Evolutionary conservation across 2,113 vertebrate species (phyloP), one percentile per base, ranked within the genome.

Genomic region (Urocitellus parryii): DNA sequence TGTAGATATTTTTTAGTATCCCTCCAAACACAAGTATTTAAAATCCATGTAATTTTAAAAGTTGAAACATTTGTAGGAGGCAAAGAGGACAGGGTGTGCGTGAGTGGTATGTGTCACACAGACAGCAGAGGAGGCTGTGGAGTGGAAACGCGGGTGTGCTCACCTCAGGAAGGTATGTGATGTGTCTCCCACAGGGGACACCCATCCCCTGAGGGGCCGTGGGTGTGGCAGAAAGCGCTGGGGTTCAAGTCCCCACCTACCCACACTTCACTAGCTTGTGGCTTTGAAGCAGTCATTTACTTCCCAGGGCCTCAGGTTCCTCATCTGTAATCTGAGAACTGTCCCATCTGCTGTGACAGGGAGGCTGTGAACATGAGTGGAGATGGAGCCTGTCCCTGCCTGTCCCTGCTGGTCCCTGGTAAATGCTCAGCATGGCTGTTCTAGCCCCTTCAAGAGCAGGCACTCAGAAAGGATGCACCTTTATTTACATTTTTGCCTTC

Each of bases 1-100:
- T 93, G 34, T 73, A 61, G 90, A 37, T 67, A 27, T 68, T 87
- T 95, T 58, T 90, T 81, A 42, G 29, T 32, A 39, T 84, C 45
- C 39, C 34, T 95, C 56, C 48, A 74, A 84, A 96, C 18, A 70
- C 34, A 72, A 5, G 77, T 65, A 76, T 68, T 91, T 93, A 84
- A 91, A 67, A 83, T 63, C 39, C 29, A 48, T 53, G 58, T 56
- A 63, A 84, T 88, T 78, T 22, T 7, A 63, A 90, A 96, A 68
- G 45, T 77, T 5, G 13, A 78, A 58, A 74, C 29, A 58, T 45
- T n/a, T 65, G 51, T 22, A 56, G 76, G 78, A 37, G 5, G n/a
- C 58, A 0, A 1, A 25, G 37, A 80, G 42, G 65, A 67, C 20
- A 42, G 86, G 27, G 22, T 34, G 53, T 51, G 63, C 18, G 0